phyloP scores from a whole-genome alignment of 2,888 invertebrate species.

The Drosophila gaucha region DNA sequence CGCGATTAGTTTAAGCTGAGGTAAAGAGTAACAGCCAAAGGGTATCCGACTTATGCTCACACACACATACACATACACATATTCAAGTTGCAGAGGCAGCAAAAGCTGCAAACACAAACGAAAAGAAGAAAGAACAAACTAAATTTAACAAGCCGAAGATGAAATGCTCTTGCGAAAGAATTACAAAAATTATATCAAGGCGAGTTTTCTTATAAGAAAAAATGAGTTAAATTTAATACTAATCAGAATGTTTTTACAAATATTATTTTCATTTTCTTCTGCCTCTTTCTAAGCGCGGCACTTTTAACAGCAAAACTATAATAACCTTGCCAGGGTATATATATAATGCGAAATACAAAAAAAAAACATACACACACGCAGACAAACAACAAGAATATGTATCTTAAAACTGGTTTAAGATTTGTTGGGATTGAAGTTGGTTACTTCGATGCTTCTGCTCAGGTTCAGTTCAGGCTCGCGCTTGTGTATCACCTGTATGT shows the following conservation, averaged over 20 bases:
- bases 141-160: neutral
- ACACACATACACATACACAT: slow-evolving; percentile 16
- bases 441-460: slow-evolving; percentile 58
- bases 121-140: slow-evolving; percentile 34
- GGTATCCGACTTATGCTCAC: slow-evolving; percentile 29
- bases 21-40: slow-evolving; percentile 49
- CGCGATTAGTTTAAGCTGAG: slow-evolving; percentile 53
- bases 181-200: neutral
- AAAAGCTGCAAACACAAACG: slow-evolving; percentile 62
- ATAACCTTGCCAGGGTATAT: slow-evolving; percentile 20
- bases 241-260: too few relatives aligned
- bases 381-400: slow-evolving; percentile 64
- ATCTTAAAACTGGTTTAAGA: slow-evolving; percentile 77
- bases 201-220: too few relatives aligned
- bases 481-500: slow-evolving; percentile 34
- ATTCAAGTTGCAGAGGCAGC: slow-evolving; percentile 61
- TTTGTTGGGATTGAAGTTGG: slow-evolving; percentile 72
- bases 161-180: slow-evolving; percentile 1
- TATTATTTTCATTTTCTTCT: too few relatives aligned
- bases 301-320: neutral
- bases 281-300: neutral
- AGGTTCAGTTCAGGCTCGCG: slow-evolving; percentile 35
- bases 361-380: slow-evolving; percentile 40
- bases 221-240: neutral
- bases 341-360: slow-evolving; percentile 62